Evolutionary conservation across 2,797 vertebrate species (phyloP), one percentile per base, ranked within the genome.

Genomic region (Anolis apletophallus): DNA sequence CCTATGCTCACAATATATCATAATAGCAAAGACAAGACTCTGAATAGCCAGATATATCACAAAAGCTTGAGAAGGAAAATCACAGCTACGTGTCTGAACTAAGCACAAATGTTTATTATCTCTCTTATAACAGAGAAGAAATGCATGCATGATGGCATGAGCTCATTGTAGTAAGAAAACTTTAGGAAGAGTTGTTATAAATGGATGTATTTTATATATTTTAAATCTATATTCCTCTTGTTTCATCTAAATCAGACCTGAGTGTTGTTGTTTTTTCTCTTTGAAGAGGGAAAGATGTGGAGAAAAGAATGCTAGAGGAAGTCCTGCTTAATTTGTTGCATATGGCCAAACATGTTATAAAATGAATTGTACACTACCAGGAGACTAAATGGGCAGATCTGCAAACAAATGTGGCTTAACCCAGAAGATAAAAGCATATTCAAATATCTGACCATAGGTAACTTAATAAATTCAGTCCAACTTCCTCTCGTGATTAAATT

Each of bases 291-390:
- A 86, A 93, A 91, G 91, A 93, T 85, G 90, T 92, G 76, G 92
- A 85, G 90, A 76, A 89, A 46, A 54, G 92, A 92, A 90, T 87
- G 68, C 81, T 80, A 92, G 91, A 94, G 93, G 92, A 95, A 95
- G 90, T 93, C 89, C 81, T 81, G 87, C 92, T 95, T 94, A 96
- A 93, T 91, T 93, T 90, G 94, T 91, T 94, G 88, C 90, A 94
- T 89, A 94, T 91, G 92, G 90, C 81, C 89, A 92, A 93, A 94
- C 0, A 91, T 93, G 94, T 91, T 93, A 94, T 88, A 92, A 89
- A 95, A 94, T 90, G 85, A 92, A 94, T 90, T 86, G 90, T 90
- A 91, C 76, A 90, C 93, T 86, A 95, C 81, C 73, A 82, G 88
- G 77, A 91, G 91, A 93, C 85, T 52, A 93, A 92, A 93, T 88